Percentiles rank a stretch among this genome's conserved stretches.
Conservation (phyloP, 2,113 vertebrate genomes). For the Triplophysa rosa region DNA sequence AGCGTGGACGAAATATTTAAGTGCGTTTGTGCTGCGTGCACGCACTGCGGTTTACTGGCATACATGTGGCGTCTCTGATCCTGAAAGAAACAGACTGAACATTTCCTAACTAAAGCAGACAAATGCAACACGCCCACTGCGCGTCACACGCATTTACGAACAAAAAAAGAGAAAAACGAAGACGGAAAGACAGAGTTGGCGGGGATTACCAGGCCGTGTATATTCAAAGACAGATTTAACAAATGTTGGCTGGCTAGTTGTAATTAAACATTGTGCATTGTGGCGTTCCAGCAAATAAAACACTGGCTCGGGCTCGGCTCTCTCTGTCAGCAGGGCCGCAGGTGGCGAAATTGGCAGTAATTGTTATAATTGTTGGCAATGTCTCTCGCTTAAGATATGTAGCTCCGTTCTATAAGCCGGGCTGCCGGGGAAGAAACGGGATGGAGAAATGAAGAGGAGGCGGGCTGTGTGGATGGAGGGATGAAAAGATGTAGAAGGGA, state of each 20-base stretch:
- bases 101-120: conserved; percentile 19
- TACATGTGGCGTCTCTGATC: not conserved
- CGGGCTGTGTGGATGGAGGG: not conserved
- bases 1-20: not conserved
- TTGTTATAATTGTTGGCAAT: conserved; percentile 58
- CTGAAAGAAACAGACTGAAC: not conserved
- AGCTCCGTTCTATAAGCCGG: conserved; percentile 39
- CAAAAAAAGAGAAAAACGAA: conserved; percentile 1
- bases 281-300: conserved; percentile 58
- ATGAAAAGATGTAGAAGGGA: conserved; percentile 17
- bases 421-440: conserved; percentile 23
- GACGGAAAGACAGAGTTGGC: conserved; percentile 31
- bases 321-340: conserved; percentile 38
- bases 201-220: conserved; percentile 46
- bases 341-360: conserved; percentile 59
- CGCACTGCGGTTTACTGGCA: not conserved
- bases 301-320: conserved; percentile 43
- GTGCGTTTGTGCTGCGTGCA: not conserved
- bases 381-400: conserved; percentile 50
- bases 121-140: conserved; percentile 27
- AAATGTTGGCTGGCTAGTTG: conserved; percentile 53
- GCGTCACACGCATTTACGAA: conserved; percentile 29
- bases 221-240: conserved; percentile 53
- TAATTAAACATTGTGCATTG: conserved; percentile 60
- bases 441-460: conserved; percentile 17